phyloP scores from a whole-genome alignment of 2,888 invertebrate species.

The Epicampocera succincta region DNA sequence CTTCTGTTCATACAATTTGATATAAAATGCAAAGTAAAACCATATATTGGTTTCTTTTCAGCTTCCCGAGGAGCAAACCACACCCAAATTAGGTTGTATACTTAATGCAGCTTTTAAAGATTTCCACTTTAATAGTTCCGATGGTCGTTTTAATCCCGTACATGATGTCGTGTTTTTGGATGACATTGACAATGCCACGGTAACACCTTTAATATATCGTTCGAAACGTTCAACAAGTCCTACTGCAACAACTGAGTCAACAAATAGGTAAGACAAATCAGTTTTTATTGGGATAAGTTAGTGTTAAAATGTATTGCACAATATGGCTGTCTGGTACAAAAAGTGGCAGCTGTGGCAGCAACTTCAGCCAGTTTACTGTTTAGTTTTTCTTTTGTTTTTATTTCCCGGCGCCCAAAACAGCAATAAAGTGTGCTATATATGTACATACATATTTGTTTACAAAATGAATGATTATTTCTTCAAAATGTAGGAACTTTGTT shows the following conservation, averaged over 20 bases:
- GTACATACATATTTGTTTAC: too few species aligned
- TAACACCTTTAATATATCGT: constrained; percentile 78
- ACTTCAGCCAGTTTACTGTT: too few species aligned
- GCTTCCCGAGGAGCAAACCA: constrained; percentile 76
- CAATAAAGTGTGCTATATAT: too few species aligned
- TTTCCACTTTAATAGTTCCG: constrained; percentile 75
- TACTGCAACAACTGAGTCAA: constrained; percentile 9
- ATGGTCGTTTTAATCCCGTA: constrained; percentile 77
- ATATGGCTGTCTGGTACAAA: not conserved
- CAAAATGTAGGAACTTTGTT: too few species aligned
- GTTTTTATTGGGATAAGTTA: constrained; percentile 40
- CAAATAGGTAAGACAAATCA: constrained; percentile 7
- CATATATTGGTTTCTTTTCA: constrained; percentile 64
- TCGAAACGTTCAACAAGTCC: constrained; percentile 73
- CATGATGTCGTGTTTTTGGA: constrained; percentile 79
- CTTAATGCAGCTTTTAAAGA: constrained; percentile 79
- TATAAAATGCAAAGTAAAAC: not conserved
- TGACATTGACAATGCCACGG: constrained; percentile 73
- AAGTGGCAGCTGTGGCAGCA: too few species aligned
- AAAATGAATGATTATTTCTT: too few species aligned
- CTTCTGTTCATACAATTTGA: not conserved
- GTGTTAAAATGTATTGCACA: not conserved
- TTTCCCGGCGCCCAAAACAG: too few species aligned
- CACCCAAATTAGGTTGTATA: constrained; percentile 77
- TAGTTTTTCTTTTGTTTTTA: too few species aligned